Base-by-base conservation (phyloP, 2,888 invertebrate species). In the Capitulum mitella region DNA sequence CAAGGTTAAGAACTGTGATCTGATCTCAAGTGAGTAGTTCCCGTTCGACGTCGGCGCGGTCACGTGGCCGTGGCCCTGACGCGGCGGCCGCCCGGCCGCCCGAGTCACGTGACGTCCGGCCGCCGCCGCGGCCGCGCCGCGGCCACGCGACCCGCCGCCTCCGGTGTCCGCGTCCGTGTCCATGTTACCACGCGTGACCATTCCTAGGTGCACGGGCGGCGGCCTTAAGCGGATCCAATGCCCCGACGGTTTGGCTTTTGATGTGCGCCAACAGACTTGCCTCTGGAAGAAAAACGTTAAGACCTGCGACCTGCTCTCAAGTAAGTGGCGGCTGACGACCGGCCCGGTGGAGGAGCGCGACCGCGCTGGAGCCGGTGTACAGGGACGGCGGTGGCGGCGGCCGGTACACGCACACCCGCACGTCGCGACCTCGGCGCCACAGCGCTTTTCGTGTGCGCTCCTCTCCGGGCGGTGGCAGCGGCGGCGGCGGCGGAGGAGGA, bases 261-360 rank as follows among this genome's bases (percentile, higher is more conserved):
- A 96, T 86, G 94, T 95, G 84, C 95, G 95, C 85, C 95, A 95
- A 86, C 95, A 96, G 87, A 95, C 95, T 3, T 96, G 95, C 85
- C 95, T 95, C 85, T 95, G 95, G 95, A 95, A 93, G 86, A 93
- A 92, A 82, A 90, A 94, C 5, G 95, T 95, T n/a, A 94, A 93
- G 86, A 95, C 95, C 87, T 96, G 95, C 88, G 94, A 94, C 85
- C 5, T 76, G 29, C n/a, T 32, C 16, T 43, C 29, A 46, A 76
- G 76, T 76, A 46, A 76, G 76, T 76, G 1, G 6, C 43, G 26
- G 43, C 22, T 12, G n/a, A n/a, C 1, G 70, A 1, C 37, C 29
- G 16, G 2, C 19, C 3, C 22, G 51, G 16, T 51, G 51, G 19
- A 22, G 16, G 19, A 6, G 51, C 51, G 51, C 51, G 10, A 6